A percentile compares a stretch with the other conserved stretches of the same genome.
These are phyloP conservation scores for Uromys caudimaculatus DNA, from an alignment of 2,797 vertebrate species.

Conservation along the genomic window DNA sequence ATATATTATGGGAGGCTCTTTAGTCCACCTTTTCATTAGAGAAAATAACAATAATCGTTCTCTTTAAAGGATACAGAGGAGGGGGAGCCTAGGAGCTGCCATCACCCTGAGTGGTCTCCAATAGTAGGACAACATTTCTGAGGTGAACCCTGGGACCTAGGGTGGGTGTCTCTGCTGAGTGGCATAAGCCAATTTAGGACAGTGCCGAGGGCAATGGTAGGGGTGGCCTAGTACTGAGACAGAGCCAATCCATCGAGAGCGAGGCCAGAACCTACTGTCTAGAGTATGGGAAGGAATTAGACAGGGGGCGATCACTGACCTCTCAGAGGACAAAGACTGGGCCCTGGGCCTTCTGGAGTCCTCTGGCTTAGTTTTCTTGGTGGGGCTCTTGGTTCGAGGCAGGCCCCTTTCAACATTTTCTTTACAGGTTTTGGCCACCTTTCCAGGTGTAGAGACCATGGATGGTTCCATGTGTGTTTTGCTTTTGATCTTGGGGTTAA, in stretches of 20 bases:
- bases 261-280: background rate
- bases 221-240: background rate
- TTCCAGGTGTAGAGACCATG: background rate
- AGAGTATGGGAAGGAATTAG: background rate
- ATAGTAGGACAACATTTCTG: background rate
- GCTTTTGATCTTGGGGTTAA: constrained; percentile 36
- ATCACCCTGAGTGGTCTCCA: background rate
- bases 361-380: background rate
- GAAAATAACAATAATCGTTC: background rate
- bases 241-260: background rate
- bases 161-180: background rate
- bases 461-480: background rate
- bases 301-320: background rate
- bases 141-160: background rate
- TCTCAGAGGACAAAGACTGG: background rate
- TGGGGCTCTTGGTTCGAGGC: constrained; percentile 9
- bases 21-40: background rate
- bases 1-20: constrained; percentile 17
- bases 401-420: constrained; percentile 4
- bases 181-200: background rate
- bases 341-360: background rate
- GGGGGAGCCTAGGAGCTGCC: constrained; percentile 1
- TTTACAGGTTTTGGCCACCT: constrained; percentile 3
- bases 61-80: background rate
- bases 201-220: constrained; percentile 46